Evolutionary conservation across 1,140 invertebrate genomes (phyloP).

Genomic region (Drosophila tropicalis): DNA sequence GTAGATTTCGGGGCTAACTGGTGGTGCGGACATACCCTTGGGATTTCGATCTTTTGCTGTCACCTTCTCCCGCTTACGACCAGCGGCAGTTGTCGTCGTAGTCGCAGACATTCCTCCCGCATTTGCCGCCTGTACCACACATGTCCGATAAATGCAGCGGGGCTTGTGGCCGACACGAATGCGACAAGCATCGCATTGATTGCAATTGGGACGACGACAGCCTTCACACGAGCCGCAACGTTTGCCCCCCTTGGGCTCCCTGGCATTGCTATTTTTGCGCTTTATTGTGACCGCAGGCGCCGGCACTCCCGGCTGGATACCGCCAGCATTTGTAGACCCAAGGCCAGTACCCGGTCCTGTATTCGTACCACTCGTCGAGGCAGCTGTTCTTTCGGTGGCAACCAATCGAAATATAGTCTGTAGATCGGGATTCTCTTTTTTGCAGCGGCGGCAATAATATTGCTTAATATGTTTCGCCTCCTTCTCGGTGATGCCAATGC

Average conservation of each 20-base stretch:
- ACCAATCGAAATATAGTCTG: conserved; percentile 88
- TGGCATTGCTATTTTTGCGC: conserved; percentile 46
- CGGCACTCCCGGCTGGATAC: neutral
- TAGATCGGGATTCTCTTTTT: conserved; percentile 91
- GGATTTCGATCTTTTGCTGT: conserved; percentile 52
- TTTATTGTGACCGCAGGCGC: conserved; percentile 26
- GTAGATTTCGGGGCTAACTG: conserved; percentile 84
- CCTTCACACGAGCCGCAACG: conserved; percentile 93
- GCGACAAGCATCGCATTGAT: conserved; percentile 89
- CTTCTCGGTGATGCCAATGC: conserved; percentile 96
- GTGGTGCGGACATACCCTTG: conserved; percentile 79
- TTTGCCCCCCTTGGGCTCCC: conserved; percentile 71
- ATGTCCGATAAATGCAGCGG: conserved; percentile 86
- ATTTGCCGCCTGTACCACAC: conserved; percentile 42
- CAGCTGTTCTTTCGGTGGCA: conserved; percentile 60
- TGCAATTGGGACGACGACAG: conserved; percentile 93
- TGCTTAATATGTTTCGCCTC: conserved; percentile 96
- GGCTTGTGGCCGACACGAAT: conserved; percentile 92
- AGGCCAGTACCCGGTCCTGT: conserved; percentile 57
- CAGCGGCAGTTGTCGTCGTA: conserved; percentile 16
- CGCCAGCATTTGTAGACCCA: neutral
- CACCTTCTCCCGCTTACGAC: conserved; percentile 63
- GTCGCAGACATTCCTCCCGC: conserved; percentile 6
- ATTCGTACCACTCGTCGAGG: conserved; percentile 41
- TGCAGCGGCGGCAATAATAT: conserved; percentile 95